Evolutionary conservation across 2,888 invertebrate species (phyloP).

Genomic region (Allolobophora icterica): DNA sequence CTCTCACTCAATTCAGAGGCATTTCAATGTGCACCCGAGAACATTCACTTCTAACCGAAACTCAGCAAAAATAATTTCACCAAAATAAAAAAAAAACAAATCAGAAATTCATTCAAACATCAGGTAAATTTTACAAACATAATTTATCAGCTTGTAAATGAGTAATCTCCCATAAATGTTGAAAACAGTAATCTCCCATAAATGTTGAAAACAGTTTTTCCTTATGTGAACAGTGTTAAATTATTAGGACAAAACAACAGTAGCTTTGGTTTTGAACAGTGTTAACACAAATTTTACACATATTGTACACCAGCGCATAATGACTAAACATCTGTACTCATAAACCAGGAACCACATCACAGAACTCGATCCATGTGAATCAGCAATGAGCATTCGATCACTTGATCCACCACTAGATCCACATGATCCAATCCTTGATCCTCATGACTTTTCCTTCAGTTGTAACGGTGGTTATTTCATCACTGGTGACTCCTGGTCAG

Average conservation of each 20-base stretch:
- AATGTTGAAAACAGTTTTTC: neutral
- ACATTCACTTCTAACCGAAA: neutral
- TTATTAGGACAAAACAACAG: neutral
- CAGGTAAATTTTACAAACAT: neutral
- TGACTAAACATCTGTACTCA: neutral
- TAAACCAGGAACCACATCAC: neutral
- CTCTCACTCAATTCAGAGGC: neutral
- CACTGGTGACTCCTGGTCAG: neutral
- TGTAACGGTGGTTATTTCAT: neutral
- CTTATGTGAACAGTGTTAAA: neutral
- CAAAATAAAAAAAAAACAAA: neutral
- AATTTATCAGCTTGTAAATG: neutral
- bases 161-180: neutral
- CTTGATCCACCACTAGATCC: neutral
- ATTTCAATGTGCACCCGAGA: neutral
- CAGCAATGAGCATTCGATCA: neutral
- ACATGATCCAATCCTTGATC: neutral
- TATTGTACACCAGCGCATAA: neutral
- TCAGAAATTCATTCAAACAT: neutral
- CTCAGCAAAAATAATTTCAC: neutral
- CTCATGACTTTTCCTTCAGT: neutral
- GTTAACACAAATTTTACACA: neutral
- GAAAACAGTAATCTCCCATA: no score
- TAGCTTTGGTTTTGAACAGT: slow-evolving; percentile 12
- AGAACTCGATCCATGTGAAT: neutral